Evolutionary conservation across 2,113 vertebrate genomes (phyloP), one percentile per base, ranked within the genome.

Genomic region (Spea bombifrons): DNA sequence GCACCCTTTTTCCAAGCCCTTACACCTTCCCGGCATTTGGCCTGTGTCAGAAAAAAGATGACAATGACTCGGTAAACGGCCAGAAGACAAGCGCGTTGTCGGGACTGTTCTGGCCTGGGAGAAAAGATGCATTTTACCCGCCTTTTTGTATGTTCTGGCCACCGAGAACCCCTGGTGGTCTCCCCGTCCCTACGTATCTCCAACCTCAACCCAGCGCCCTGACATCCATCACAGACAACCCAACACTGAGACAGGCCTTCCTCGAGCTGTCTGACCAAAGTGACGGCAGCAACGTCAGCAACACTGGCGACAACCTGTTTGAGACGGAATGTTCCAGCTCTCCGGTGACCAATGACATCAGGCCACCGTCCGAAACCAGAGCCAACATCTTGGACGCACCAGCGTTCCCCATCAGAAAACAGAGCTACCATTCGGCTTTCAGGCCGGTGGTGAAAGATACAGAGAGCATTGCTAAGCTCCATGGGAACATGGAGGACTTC

Each of bases 131-230:
- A 12, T 96, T 98, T 87, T 97, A 97, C 80, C 94, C 96, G 6
- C 95, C 96, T 0, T 96, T 98, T 86, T 97, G 96, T 88, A 98
- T 98, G 96, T 96, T 97, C 85, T 98, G 96, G 96, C 95, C 96
- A 0, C 95, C 95, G 3, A 91, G 95, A 82, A 89, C 94, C 1
- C 90, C 95, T 0, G 95, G 93, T 3, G 95, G 93, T 30, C 94
- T 98, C 10, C 94, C 96, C 0, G 94, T 97, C 8, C 94, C 95
- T 67, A 96, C 95, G 52, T 96, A 96, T 75, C 92, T 96, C 7
- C 94, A 96, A 84, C 95, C 95, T 4, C 96, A 95, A 64, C 94
- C 82, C 86, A 86, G 90, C 63, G 85, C 93, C 71, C 81, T 93
- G 83, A 88, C 87, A 46, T 89, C 93, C 3, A 84, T 93, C 61